Conservation (phyloP, 2,888 invertebrate genomes). For the Euclidia mi region DNA sequence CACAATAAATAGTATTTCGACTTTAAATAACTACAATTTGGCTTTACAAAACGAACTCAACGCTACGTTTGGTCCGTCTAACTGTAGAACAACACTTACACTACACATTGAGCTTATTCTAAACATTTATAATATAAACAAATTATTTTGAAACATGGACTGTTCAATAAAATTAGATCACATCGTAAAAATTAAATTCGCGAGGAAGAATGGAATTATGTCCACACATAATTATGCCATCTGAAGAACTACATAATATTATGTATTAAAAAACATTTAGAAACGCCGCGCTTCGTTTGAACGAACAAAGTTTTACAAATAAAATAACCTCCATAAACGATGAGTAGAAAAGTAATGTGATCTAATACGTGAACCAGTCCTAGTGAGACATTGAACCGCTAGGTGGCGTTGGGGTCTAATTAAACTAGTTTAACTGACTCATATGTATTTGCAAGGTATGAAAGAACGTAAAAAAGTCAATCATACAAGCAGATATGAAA, state of each 20-base stretch:
- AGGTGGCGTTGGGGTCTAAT: conserved; percentile 35
- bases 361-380: conserved; percentile 8
- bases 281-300: too few species aligned
- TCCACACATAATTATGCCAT: too few species aligned
- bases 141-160: conserved; percentile 23
- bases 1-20: conserved; percentile 37
- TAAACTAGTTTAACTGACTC: neutral
- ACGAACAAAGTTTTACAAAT: too few species aligned
- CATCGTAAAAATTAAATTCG: neutral
- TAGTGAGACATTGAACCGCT: conserved; percentile 31
- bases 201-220: too few species aligned
- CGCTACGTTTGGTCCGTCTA: conserved; percentile 40
- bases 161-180: conserved; percentile 19
- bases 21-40: conserved; percentile 45
- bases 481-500: too few species aligned
- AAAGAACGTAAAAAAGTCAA: too few species aligned
- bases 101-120: conserved; percentile 54
- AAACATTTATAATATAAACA: conserved; percentile 38
- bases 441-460: neutral
- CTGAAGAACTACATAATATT: too few species aligned
- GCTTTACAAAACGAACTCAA: conserved; percentile 40
- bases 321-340: too few species aligned
- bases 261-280: too few species aligned
- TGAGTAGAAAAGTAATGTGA: conserved; percentile 6
- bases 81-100: conserved; percentile 40